Conservation (phyloP, 2,113 vertebrate species). For the Meles meles region DNA sequence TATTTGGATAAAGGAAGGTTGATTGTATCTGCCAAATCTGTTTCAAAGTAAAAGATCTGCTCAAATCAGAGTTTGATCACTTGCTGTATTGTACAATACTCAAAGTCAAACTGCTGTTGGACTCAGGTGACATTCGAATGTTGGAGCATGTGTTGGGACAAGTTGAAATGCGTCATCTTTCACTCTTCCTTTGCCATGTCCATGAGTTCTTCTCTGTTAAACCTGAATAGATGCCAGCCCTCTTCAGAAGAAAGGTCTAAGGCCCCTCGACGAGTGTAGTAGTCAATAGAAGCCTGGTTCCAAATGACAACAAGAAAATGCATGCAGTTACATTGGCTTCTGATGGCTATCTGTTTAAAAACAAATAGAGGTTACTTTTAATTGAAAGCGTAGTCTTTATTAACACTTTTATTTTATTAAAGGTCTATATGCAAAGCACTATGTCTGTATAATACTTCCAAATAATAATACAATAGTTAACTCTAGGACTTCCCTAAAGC, state of each 20-base stretch:
- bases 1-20: not conserved
- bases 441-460: not conserved
- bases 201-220: slow-evolving; percentile 80
- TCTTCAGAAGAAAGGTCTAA: slow-evolving; percentile 82
- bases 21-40: not conserved
- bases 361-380: slow-evolving; percentile 22
- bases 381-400: slow-evolving; percentile 1
- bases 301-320: slow-evolving; percentile 85
- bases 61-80: slow-evolving; percentile 19
- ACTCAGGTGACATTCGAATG: not conserved
- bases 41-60: slow-evolving; percentile 20
- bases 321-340: slow-evolving; percentile 84
- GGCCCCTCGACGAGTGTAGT: slow-evolving; percentile 78
- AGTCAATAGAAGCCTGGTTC: slow-evolving; percentile 83
- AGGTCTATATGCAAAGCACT: not conserved
- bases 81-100: slow-evolving; percentile 39
- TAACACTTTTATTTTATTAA: slow-evolving; percentile 19
- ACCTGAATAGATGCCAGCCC: slow-evolving; percentile 85
- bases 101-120: not conserved
- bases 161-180: not conserved
- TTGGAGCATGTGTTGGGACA: not conserved
- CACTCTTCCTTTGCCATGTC: slow-evolving; percentile 78
- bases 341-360: slow-evolving; percentile 83
- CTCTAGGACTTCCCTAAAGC: not conserved
- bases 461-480: not conserved